phyloP scores from a whole-genome alignment of 2,888 invertebrate species.

The Protodeltote pygarga region DNA sequence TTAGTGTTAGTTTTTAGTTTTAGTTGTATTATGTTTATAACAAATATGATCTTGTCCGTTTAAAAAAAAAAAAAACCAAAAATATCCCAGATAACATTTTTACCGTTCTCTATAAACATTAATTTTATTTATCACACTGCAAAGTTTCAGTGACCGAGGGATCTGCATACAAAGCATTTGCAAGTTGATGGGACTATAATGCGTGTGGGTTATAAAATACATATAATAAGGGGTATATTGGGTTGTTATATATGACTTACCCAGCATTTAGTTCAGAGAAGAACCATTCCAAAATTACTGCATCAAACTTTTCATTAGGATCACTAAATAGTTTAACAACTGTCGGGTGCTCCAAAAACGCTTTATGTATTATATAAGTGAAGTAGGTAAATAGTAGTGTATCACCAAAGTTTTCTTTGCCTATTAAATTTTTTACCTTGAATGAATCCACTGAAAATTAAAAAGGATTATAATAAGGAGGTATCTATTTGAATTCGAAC shows the following conservation, averaged over 20 bases:
- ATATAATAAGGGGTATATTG: not conserved
- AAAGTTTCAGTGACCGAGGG: too few species aligned
- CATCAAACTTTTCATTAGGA: conserved; percentile 64
- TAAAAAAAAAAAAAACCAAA: too few species aligned
- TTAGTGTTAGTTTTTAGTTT: too few species aligned
- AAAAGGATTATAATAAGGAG: not conserved
- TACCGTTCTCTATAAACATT: too few species aligned
- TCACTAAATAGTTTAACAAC: conserved; percentile 58
- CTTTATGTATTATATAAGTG: conserved; percentile 50
- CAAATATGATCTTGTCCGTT: too few species aligned
- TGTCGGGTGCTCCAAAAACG: conserved; percentile 50
- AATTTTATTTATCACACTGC: too few species aligned
- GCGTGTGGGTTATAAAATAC: too few species aligned
- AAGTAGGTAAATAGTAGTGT: conserved; percentile 54
- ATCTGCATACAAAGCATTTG: too few species aligned
- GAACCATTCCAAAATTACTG: conserved; percentile 69
- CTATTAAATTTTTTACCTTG: conserved; percentile 61
- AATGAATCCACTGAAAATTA: conserved; percentile 58
- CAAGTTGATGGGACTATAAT: too few species aligned
- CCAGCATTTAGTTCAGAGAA: conserved; percentile 57
- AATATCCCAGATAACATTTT: too few species aligned
- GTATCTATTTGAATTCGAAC: too few species aligned
- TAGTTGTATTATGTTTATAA: too few species aligned
- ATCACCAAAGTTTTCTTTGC: conserved; percentile 55
- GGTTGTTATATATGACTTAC: conserved; percentile 25